Evolutionary conservation across 2,888 invertebrate genomes (phyloP).

Genomic region (Electrophaes corylata): DNA sequence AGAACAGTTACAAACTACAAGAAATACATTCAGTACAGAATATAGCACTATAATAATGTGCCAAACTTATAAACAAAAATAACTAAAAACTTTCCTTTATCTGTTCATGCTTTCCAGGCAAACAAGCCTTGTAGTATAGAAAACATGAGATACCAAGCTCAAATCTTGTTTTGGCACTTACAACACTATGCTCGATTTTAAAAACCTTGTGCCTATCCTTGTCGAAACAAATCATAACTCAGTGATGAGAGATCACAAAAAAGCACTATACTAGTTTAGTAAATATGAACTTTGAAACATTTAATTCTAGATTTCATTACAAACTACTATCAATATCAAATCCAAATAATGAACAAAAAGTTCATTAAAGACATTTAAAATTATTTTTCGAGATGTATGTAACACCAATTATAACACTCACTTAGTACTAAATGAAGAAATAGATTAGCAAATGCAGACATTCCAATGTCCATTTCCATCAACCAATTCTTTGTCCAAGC

Average conservation of each 20-base stretch:
- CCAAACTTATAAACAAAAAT: neutral
- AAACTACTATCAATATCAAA: conserved; percentile 53
- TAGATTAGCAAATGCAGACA: too few species aligned
- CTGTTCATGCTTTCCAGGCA: neutral
- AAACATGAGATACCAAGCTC: neutral
- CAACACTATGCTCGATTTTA: neutral
- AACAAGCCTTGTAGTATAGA: neutral
- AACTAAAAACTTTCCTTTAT: neutral
- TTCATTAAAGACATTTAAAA: conserved; percentile 35
- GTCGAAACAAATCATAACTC: neutral
- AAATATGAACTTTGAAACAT: conserved; percentile 34
- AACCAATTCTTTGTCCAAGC: neutral
- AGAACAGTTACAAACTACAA: neutral
- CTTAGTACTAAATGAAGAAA: neutral
- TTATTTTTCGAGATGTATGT: conserved; percentile 32
- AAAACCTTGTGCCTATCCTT: neutral
- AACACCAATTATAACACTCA: conserved; percentile 41
- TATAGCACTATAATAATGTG: neutral
- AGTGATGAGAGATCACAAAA: conserved; percentile 8
- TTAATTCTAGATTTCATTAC: conserved; percentile 23
- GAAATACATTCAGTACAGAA: neutral
- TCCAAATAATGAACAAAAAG: conserved; percentile 45
- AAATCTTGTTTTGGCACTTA: conserved; percentile 9
- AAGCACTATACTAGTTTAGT: conserved; percentile 16
- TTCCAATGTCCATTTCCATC: too few species aligned